phyloP scores from a whole-genome alignment of 2,797 vertebrate species.

The Megalops cyprinoides region DNA sequence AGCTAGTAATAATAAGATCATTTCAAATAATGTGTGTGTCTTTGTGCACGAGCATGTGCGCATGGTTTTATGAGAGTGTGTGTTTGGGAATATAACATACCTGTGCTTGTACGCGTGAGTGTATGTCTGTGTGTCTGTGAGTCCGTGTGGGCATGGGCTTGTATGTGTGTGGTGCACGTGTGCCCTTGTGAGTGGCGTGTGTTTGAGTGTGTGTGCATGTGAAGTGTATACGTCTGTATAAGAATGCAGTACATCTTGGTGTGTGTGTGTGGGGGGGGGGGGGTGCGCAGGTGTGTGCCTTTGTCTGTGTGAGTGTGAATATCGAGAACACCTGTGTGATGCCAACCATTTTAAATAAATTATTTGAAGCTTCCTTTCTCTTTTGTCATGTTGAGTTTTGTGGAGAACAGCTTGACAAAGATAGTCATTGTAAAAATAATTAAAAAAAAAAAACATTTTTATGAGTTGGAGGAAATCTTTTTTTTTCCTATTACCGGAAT shows the following conservation, averaged over 20 bases:
- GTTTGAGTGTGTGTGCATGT: conserved; percentile 28
- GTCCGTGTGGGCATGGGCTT: too few species aligned
- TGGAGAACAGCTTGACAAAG: neutral
- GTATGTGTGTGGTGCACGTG: too few species aligned
- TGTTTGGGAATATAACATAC: too few species aligned
- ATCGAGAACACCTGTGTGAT: neutral
- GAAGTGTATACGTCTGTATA: conserved; percentile 30
- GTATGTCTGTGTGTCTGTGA: too few species aligned
- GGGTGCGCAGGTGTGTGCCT: neutral
- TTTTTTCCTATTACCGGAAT: conserved; percentile 9
- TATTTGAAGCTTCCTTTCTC: neutral
- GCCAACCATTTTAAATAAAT: neutral
- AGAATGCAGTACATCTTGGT: conserved; percentile 24
- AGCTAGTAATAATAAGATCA: neutral
- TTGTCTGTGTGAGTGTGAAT: neutral
- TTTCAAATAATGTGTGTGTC: neutral
- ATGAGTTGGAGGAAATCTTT: neutral
- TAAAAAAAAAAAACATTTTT: neutral
- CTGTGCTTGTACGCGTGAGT: too few species aligned
- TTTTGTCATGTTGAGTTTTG: neutral
- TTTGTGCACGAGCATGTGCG: neutral
- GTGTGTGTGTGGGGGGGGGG: too few species aligned
- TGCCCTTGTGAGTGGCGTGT: neutral
- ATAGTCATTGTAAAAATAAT: neutral
- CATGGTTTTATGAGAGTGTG: neutral